phyloP scores from a whole-genome alignment of 2,797 vertebrate species.

The Gallinago nigripennis region DNA sequence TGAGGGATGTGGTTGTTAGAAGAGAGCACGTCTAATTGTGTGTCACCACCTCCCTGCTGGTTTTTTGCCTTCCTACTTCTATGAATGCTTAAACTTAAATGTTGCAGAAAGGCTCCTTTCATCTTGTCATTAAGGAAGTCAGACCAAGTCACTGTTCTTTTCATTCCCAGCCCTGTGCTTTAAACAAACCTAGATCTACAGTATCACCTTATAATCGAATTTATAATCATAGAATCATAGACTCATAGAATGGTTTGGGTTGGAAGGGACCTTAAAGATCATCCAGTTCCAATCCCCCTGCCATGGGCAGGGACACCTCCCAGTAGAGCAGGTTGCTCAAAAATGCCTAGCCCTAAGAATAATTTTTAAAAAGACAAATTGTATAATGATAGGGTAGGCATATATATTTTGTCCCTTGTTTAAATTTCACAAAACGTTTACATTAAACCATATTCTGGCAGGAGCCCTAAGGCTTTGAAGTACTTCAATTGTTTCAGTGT shows the following conservation, averaged over 20 bases:
- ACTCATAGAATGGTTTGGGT: no score
- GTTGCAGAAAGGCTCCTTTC: not conserved
- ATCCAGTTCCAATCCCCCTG: no score
- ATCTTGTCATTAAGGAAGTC: not conserved
- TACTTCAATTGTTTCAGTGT: constrained; percentile 47
- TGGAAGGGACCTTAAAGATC: no score
- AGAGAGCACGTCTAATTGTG: not conserved
- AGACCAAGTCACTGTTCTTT: not conserved
- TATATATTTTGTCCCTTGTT: constrained; percentile 12
- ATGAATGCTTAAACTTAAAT: not conserved
- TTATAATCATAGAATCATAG: not conserved
- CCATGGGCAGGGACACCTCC: no score
- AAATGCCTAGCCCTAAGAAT: not conserved
- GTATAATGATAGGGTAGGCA: not conserved
- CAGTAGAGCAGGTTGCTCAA: no score
- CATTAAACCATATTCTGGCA: constrained; percentile 25
- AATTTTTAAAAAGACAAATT: constrained; percentile 28
- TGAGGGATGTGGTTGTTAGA: not conserved
- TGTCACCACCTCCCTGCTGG: not conserved
- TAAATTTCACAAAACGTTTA: constrained; percentile 33
- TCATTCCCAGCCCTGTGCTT: not conserved
- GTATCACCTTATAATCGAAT: not conserved
- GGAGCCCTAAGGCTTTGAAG: constrained; percentile 31
- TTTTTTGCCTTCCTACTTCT: not conserved
- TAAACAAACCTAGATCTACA: not conserved